Conservation (phyloP, 2,113 vertebrate genomes). For the Astur gentilis region DNA sequence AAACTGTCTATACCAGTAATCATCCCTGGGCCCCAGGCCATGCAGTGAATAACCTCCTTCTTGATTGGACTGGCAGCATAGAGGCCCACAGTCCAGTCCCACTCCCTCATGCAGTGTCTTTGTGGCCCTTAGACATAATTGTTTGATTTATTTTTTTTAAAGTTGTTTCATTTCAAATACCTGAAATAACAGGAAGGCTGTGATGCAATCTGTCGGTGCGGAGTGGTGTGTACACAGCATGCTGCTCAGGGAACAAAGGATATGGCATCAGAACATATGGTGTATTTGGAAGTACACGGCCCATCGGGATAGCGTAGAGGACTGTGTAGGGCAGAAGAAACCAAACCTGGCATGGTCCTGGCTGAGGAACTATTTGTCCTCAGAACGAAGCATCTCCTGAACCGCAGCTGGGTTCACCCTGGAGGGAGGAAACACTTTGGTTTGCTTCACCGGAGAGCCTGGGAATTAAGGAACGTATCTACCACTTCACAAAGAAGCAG, state of each 20-base stretch:
- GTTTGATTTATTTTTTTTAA: neutral
- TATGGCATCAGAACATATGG: neutral
- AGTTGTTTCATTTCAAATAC: neutral
- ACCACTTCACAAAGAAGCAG: neutral
- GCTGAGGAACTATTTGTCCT: neutral
- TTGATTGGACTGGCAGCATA: neutral
- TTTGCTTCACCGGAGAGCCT: neutral
- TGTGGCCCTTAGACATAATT: neutral
- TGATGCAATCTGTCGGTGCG: neutral
- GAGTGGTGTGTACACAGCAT: neutral
- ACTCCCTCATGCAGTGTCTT: neutral
- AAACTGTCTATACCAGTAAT: neutral
- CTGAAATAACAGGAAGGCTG: constrained; percentile 18
- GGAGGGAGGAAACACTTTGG: neutral
- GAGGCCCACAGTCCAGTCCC: neutral
- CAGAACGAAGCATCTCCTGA: neutral
- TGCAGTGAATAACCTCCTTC: neutral
- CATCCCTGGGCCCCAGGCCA: neutral
- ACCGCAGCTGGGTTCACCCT: neutral
- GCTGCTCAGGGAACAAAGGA: neutral
- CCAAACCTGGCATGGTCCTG: neutral
- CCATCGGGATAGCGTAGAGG: neutral
- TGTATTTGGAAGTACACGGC: neutral
- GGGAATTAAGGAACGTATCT: neutral
- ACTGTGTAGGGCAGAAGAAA: constrained; percentile 1